Conservation (phyloP, 1,140 invertebrate genomes). For the Euschistus heros region DNA sequence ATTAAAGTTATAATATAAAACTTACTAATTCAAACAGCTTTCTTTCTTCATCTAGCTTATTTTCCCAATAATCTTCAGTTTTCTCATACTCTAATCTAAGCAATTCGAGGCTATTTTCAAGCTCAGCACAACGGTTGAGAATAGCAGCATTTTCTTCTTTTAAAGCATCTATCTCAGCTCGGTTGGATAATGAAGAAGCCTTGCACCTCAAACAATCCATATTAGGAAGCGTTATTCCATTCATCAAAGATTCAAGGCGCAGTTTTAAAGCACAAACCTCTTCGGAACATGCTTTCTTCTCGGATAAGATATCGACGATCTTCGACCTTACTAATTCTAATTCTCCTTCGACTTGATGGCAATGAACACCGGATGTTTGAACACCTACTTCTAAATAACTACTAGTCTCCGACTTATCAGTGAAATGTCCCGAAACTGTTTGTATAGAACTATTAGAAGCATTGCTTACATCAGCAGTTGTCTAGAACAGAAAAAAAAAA, state of each 20-base stretch:
- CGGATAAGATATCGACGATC: conserved; percentile 32
- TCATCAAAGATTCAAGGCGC: conserved; percentile 25
- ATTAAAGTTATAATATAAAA: conserved; percentile 5
- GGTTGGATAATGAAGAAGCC: conserved; percentile 4
- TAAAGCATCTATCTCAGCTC: conserved; percentile 20
- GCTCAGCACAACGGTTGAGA: conserved; percentile 46
- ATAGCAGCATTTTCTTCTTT: conserved; percentile 40
- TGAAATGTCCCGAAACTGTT: neutral
- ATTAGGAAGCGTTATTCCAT: neutral
- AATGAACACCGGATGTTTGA: conserved; percentile 29
- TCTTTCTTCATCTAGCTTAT: conserved; percentile 66
- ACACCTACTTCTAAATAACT: conserved; percentile 18
- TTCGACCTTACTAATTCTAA: conserved; percentile 31
- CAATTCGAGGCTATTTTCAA: conserved; percentile 60
- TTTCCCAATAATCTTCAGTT: conserved; percentile 75
- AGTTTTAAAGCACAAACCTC: conserved; percentile 32
- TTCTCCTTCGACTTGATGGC: conserved; percentile 29
- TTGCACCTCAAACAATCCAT: conserved; percentile 7
- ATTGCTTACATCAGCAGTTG: neutral
- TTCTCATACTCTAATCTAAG: conserved; percentile 64
- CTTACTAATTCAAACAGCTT: conserved; percentile 50
- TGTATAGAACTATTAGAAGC: neutral
- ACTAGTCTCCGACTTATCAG: neutral
- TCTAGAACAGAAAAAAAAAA: neutral
- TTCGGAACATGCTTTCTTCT: conserved; percentile 32